phyloP scores from a whole-genome alignment of 2,797 vertebrate species.

The Myotis myotis region DNA sequence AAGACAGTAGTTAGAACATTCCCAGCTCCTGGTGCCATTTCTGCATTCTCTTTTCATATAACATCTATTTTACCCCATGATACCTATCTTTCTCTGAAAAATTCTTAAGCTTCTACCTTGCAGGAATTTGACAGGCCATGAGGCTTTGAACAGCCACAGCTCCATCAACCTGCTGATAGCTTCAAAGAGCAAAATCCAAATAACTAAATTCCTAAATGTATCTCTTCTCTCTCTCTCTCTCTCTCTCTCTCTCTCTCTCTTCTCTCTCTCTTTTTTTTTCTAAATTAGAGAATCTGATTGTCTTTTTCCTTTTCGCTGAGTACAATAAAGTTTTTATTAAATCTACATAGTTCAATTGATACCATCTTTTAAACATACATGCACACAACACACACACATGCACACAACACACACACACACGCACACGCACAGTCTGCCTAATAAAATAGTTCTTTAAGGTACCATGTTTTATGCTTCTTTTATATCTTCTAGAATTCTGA shows the following conservation, averaged over 20 bases:
- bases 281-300: background rate
- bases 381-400: background rate
- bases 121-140: background rate
- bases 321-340: conserved; percentile 12
- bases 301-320: background rate
- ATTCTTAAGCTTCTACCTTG: background rate
- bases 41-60: background rate
- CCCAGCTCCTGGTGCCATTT: background rate
- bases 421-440: background rate
- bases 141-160: background rate
- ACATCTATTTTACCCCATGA: background rate
- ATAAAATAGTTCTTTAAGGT: background rate
- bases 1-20: background rate
- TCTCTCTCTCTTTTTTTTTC: background rate
- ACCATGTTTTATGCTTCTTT: background rate
- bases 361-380: background rate
- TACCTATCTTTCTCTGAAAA: background rate
- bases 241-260: background rate
- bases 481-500: background rate
- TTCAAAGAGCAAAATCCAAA: background rate
- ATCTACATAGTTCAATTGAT: background rate
- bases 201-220: background rate
- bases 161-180: background rate
- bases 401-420: background rate
- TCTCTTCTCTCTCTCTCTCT: background rate